Base-by-base conservation (phyloP, 2,113 vertebrate genomes). In the Misgurnus anguillicaudatus region DNA sequence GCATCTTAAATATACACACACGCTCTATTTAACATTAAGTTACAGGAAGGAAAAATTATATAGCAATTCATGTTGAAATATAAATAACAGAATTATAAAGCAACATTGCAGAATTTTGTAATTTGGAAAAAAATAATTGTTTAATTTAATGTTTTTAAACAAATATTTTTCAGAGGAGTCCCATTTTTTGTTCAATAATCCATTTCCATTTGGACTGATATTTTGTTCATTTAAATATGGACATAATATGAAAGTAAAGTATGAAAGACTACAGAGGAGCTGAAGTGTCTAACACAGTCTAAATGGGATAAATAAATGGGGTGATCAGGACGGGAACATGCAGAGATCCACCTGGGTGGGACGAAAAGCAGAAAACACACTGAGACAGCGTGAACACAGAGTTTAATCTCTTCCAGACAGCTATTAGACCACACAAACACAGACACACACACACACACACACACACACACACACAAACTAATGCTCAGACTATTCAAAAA, bases 281-380 rank as follows among this genome's bases (percentile, higher is more conserved):
- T 16, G 48, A 14, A 4, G 5, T 39, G 16, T 65, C 6, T 41
- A 21, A 31, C 24, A 31, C 24, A 31, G 24, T 31, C 24, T 31
- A 31, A 31, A 63, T 79, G 58, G 65, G 19, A 39, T 24, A 21
- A 65, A 58, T 13, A 65, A 77, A 39, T 48, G 47, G 39, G 16
- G 39, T 5, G 66, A 42, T 57, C 19, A 68, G 47, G 62, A 78
- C 11, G 67, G 78, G 42, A 62, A 42, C 70, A 72, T 72, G 70
- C 70, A 58, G 53, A 72, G 53, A 57, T 72, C 93, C 93, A 93
- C 94, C 93, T 93, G 66, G 87, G 91, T 91, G 92, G 88, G 92
- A 94, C 94, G 93, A 93, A 94, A 94, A 91, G 91, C 93, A 93
- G 92, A 93, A 92, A 93, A 94, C 92, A 91, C 89, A 94, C 93